A percentile compares a stretch with the other conserved stretches of the same genome.
Evolutionary conservation across 2,888 invertebrate genomes (phyloP).

Genomic region (Drosophila helvetica): DNA sequence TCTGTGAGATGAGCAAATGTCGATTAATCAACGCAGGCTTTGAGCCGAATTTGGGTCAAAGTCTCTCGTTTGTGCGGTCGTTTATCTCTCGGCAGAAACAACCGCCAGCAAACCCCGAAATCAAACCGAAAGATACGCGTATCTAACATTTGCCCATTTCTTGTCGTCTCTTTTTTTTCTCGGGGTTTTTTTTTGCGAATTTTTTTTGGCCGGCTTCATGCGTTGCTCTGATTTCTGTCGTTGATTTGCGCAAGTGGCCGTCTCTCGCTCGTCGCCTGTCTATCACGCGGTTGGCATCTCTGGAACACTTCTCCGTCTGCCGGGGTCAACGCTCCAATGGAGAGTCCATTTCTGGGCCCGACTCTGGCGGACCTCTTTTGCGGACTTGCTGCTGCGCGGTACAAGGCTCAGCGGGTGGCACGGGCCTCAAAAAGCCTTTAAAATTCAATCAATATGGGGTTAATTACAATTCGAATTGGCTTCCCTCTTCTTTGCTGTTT

Average conservation of each 20-base stretch:
- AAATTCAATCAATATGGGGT: slow-evolving; percentile 76
- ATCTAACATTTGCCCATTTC: slow-evolving; percentile 50
- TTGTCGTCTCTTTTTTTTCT: slow-evolving; percentile 13
- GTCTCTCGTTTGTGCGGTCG: slow-evolving; percentile 44
- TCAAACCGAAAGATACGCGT: slow-evolving; percentile 43
- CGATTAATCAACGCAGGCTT: slow-evolving; percentile 69
- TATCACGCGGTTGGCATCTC: slow-evolving; percentile 71
- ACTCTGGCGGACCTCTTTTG: slow-evolving; percentile 1
- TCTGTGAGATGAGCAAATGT: slow-evolving; percentile 65
- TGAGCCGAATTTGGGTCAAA: slow-evolving; percentile 74
- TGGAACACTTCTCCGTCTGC: slow-evolving; percentile 36
- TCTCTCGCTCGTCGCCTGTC: slow-evolving; percentile 38
- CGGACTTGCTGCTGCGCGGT: slow-evolving; percentile 6
- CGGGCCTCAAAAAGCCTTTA: slow-evolving; percentile 62
- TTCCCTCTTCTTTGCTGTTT: slow-evolving; percentile 36
- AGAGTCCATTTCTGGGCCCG: slow-evolving; percentile 38
- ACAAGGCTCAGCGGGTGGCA: slow-evolving; percentile 60
- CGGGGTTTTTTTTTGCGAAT: slow-evolving; percentile 38
- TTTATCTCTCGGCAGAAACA: slow-evolving; percentile 47
- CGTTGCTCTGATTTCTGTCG: slow-evolving; percentile 66
- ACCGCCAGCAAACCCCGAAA: slow-evolving; percentile 10
- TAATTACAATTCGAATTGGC: slow-evolving; percentile 66
- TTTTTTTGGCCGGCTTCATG: slow-evolving; percentile 46
- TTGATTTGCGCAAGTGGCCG: slow-evolving; percentile 58
- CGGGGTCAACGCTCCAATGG: slow-evolving; percentile 58